phyloP scores from a whole-genome alignment of 2,113 vertebrate species.

The Felis catus region DNA sequence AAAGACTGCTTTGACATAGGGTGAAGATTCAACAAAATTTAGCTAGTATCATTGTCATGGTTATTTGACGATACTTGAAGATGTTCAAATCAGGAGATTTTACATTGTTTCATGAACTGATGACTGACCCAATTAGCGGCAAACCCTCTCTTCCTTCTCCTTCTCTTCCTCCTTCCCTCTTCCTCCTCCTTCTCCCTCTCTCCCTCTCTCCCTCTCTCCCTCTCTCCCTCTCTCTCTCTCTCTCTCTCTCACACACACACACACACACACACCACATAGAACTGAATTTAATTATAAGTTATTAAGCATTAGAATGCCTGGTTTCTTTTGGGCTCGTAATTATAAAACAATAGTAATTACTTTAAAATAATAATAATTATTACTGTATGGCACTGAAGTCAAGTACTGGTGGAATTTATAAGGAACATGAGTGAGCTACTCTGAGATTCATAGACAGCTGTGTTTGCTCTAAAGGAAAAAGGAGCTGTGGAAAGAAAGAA shows the following conservation, averaged over 20 bases:
- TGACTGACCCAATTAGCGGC: not conserved
- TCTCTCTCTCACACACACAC: not conserved
- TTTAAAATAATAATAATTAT: not conserved
- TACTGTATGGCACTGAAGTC: not conserved
- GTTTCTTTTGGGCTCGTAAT: not conserved
- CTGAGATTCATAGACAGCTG: not conserved
- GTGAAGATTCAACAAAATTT: not conserved
- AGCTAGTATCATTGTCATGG: not conserved
- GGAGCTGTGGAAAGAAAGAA: not conserved
- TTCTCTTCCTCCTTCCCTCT: not conserved
- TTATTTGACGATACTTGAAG: not conserved
- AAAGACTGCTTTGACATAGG: not conserved
- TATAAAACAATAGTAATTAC: slow-evolving; percentile 38
- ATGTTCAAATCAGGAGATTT: not conserved
- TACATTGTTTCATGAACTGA: not conserved
- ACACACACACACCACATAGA: not conserved
- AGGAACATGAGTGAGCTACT: not conserved
- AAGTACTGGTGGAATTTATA: not conserved
- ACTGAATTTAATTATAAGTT: not conserved
- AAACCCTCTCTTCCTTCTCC: not conserved
- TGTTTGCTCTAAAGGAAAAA: not conserved
- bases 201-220: not conserved
- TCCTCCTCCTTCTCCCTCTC: not conserved
- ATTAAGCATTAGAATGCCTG: not conserved
- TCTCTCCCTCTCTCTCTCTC: not conserved